A percentile compares a stretch with the other conserved stretches of the same genome.
These are phyloP conservation scores for Heliangelus exortis DNA, from an alignment of 2,797 vertebrate species.

Conservation along the genomic window DNA sequence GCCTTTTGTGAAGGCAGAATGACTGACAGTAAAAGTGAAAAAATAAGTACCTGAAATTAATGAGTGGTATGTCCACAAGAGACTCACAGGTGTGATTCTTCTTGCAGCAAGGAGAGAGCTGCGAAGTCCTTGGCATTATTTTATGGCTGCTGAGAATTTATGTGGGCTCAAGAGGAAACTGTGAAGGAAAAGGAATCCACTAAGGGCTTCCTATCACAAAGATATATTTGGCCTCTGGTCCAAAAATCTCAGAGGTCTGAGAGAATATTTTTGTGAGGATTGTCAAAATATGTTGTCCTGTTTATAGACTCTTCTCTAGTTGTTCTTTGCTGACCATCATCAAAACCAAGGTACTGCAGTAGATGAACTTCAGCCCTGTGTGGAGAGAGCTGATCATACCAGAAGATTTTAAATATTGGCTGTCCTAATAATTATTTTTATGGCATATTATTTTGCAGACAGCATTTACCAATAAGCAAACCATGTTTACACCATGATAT, in stretches of 20 bases:
- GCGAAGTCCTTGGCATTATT: background rate
- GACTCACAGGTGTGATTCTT: fast-evolving
- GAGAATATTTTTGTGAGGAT: background rate
- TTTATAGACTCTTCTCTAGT: background rate
- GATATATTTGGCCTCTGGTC: background rate
- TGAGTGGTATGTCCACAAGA: background rate
- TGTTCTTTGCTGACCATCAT: background rate
- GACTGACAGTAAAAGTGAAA: background rate
- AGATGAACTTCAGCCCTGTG: background rate
- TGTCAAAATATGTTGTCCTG: background rate
- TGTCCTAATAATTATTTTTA: background rate
- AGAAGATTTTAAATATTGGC: background rate
- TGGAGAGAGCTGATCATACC: background rate
- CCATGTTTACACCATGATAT: background rate
- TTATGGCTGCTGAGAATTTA: background rate
- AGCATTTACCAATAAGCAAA: background rate
- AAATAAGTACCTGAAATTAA: background rate
- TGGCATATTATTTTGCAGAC: background rate
- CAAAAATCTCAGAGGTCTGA: background rate
- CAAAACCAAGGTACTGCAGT: background rate
- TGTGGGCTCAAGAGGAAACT: background rate
- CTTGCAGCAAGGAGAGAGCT: background rate
- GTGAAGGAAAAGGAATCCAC: background rate
- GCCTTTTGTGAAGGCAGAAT: background rate
- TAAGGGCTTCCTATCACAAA: background rate